Percentiles rank a stretch among this genome's conserved stretches.
Evolutionary conservation across 2,797 vertebrate genomes (phyloP).

Genomic region (Limnodromus scolopaceus): DNA sequence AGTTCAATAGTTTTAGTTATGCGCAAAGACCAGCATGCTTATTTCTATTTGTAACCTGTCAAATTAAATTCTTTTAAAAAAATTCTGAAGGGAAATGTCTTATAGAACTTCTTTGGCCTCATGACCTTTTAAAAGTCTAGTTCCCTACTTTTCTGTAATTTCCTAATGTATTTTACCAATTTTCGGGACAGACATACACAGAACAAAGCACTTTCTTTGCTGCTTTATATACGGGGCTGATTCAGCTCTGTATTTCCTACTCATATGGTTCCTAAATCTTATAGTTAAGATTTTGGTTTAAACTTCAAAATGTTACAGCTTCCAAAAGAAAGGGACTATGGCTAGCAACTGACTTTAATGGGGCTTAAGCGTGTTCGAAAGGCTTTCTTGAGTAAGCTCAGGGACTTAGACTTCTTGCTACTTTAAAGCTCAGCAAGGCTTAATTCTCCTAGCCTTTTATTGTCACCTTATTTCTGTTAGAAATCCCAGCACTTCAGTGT

Average conservation of each 20-base stretch:
- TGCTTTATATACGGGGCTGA: background rate
- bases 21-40: background rate
- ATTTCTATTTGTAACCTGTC: background rate
- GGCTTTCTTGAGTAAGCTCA: slow-evolving; percentile 22
- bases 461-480: slow-evolving; percentile 10
- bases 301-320: background rate
- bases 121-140: background rate
- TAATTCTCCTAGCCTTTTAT: slow-evolving; percentile 24
- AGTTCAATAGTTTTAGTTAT: background rate
- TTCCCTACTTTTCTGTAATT: background rate
- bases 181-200: background rate
- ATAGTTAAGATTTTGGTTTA: background rate
- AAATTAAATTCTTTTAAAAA: background rate
- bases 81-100: background rate
- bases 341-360: background rate
- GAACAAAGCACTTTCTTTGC: background rate
- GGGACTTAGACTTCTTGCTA: background rate
- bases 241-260: background rate
- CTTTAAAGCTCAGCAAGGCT: slow-evolving; percentile 22
- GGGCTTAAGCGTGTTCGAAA: background rate
- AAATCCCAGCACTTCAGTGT: slow-evolving; percentile 26
- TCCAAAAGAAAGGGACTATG: background rate
- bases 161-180: background rate
- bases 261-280: background rate
- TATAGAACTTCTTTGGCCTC: background rate